Evolutionary conservation across 2,113 vertebrate genomes (phyloP).

Genomic region (Emberiza fucata): DNA sequence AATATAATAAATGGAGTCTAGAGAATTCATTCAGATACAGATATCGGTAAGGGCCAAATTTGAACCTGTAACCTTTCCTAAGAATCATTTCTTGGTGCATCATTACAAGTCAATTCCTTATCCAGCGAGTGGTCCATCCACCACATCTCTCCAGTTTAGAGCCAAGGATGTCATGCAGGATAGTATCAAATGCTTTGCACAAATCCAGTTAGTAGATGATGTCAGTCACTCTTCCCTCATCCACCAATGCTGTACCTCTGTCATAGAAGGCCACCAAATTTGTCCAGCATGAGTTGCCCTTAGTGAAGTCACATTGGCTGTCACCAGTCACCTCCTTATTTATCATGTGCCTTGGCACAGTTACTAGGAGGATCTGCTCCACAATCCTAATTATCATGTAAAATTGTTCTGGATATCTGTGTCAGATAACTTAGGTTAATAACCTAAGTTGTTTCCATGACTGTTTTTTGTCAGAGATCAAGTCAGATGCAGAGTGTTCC

Average conservation of each 20-base stretch:
- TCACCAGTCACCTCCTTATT: not conserved
- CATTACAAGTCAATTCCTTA: not conserved
- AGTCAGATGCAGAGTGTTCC: not conserved
- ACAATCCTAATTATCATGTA: not conserved
- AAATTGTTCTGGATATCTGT: not conserved
- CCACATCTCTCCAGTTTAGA: not conserved
- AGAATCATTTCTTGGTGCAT: not conserved
- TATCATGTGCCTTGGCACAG: not conserved
- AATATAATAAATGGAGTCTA: not conserved
- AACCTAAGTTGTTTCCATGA: not conserved
- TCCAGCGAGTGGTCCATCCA: rapidly evolving
- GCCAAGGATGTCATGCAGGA: not conserved
- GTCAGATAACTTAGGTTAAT: not conserved
- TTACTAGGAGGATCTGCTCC: not conserved
- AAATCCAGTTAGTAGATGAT: not conserved
- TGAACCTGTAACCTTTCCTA: not conserved
- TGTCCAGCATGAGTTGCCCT: not conserved
- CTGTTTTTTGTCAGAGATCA: not conserved
- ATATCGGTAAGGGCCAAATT: not conserved
- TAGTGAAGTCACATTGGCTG: not conserved
- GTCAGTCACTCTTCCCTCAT: not conserved
- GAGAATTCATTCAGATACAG: not conserved
- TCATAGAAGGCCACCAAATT: not conserved
- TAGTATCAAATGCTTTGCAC: not conserved
- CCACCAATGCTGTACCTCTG: not conserved